Evolutionary conservation across 2,797 vertebrate genomes (phyloP), one percentile per base, ranked within the genome.

Genomic region (Gallinago nigripennis): DNA sequence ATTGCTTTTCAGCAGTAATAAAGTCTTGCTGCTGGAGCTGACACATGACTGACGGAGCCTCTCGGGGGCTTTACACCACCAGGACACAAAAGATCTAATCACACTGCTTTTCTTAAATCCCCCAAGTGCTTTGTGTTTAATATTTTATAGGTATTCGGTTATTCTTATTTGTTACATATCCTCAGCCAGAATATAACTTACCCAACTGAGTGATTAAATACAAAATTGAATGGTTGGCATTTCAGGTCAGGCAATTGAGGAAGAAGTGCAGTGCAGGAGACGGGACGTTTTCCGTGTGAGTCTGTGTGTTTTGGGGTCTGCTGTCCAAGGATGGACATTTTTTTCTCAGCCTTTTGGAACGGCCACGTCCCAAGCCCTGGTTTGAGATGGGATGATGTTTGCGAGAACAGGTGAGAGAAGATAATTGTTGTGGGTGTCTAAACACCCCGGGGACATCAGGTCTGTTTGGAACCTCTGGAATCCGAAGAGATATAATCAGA

Each of bases 1-100:
- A 66, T 88, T 88, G 70, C 70, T 88, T 93, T 95, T 66, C 63
- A 77, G 73, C 87, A 76, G 66, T 76, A 86, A 82, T 93, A 69
- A 82, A 79, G 63, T 79, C 25, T 83, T 81, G 45, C 58, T 90
- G 76, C 69, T 75, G 85, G 77, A 71, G 53, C 45, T 93, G 88
- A 71, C 65, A 57, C 31, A 9, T 77, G 79, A 85, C 50, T 85
- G 70, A 91, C 43, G 73, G 84, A 82, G 31, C 9, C 12, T 85
- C 35, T 92, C 71, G 64, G 18, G 28, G 70, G 33, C 37, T 27
- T 86, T 68, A 64, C 3, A 75, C 37, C 23, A 46, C 24, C 48
- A n/a, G 35, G 57, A 88, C 54, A 71, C 8, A 48, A 33, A 66
- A 79, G 61, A 70, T 50, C 35, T 81, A 64, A 91, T 81, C 48